These are phyloP conservation scores for Stictocephala bisonia DNA, from an alignment of 2,888 invertebrate species.

Conservation along the genomic window DNA sequence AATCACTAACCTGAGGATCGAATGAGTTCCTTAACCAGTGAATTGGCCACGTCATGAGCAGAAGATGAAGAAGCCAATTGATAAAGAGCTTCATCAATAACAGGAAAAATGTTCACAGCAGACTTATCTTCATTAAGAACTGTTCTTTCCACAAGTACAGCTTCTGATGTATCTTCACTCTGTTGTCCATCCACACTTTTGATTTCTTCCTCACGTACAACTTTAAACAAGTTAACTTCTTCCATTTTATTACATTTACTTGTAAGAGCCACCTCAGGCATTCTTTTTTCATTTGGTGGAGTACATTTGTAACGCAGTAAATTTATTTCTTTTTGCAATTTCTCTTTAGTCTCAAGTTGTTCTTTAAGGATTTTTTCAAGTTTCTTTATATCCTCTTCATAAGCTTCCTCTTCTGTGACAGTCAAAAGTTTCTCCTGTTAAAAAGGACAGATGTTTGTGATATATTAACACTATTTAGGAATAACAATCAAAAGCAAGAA, in stretches of 20 bases:
- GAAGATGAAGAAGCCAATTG: constrained; percentile 14
- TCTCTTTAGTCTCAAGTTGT: neutral
- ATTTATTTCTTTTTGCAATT: constrained; percentile 7
- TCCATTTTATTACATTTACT: neutral
- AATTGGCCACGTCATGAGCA: constrained; percentile 16
- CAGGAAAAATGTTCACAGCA: neutral
- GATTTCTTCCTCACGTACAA: neutral
- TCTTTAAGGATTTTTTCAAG: constrained; percentile 4
- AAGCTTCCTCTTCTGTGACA: neutral
- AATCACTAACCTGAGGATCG: neutral
- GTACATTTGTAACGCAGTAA: constrained; percentile 16
- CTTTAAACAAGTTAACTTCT: neutral
- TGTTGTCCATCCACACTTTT: neutral
- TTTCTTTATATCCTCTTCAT: neutral
- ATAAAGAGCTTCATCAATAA: constrained; percentile 7
- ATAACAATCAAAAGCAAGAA: too few relatives aligned
- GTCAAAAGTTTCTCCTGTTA: constrained; percentile 8
- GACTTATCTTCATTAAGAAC: neutral
- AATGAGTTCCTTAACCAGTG: constrained; percentile 9
- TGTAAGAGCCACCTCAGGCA: neutral
- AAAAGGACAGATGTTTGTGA: too few relatives aligned
- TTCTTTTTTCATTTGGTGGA: neutral
- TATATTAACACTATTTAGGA: too few relatives aligned
- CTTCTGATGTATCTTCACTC: too few relatives aligned
- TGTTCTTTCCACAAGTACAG: neutral